Base-by-base conservation (phyloP, 23 tunicate species). In the Phallusia fumigata region DNA sequence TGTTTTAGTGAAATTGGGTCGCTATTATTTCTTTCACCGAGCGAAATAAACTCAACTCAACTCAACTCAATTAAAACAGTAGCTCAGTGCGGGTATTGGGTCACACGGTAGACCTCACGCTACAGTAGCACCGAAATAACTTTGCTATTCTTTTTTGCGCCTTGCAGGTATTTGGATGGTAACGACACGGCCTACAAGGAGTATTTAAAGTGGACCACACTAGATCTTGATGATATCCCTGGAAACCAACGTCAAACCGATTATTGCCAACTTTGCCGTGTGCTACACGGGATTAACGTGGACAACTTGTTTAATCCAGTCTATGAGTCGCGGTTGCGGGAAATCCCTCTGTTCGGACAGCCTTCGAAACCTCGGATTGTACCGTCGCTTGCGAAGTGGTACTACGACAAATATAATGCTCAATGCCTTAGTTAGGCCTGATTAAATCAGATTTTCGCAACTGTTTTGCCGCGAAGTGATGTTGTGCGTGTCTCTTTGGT, bases 261-360 rank as follows among this genome's bases (percentile, higher is more conserved):
- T 22, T 65, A 65, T n/a, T 81, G 84, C 35, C 50, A 81, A 22
- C 32, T 81, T 19, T 81, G 84, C 36, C 50, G 84, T 30, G 33
- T 65, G 0, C 53, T 81, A 0, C 84, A 81, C 52, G 84, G 84
- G 8, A 81, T 81, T 5, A 81, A 81, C 52, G 30, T 81, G 33
- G 84, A 81, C 40, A 81, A 81, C 40, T 3, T 65, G 8, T 81
- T 33, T 65, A 81, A 81, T 31, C 84, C 84, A 22, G 31, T 13
- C 16, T 65, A 65, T 34, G 30, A 34, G n/a, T 19, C 28, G 69
- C 36, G 19, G 5, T 30, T 53, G 0, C 64, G 34, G 49, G 36
- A 65, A 28, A 81, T 81, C 5, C 84, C 84, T 6, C 22, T 65
- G 76, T 65, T 65, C 35, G 84, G 84, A 28, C 36, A 64, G 28